Conservation (phyloP, 2,113 vertebrate genomes). For the Sinocyclocheilus grahami region DNA sequence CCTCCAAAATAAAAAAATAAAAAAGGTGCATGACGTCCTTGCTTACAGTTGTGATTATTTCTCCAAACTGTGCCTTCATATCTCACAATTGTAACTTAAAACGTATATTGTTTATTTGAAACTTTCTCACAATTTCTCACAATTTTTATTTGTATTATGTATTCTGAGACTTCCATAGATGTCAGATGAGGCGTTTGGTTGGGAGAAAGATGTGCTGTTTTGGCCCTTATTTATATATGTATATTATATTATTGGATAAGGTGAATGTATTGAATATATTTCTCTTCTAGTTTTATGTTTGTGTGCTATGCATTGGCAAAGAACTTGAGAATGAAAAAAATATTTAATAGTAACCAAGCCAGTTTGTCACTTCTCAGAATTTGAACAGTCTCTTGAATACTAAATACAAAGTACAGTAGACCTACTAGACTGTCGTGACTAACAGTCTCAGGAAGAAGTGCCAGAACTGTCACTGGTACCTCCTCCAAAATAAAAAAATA, state of each 20-base stretch:
- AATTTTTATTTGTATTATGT: neutral
- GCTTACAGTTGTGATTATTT: too few species aligned
- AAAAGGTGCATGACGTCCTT: too few species aligned
- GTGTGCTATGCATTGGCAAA: neutral
- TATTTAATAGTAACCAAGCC: neutral
- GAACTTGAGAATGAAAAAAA: neutral
- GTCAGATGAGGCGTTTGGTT: neutral
- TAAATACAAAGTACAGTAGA: neutral
- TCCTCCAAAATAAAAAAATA: too few species aligned
- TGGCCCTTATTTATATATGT: neutral
- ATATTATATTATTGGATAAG: neutral
- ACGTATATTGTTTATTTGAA: too few species aligned
- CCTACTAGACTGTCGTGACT: neutral
- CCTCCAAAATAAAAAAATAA: too few species aligned
- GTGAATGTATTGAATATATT: neutral
- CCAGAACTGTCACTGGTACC: neutral
- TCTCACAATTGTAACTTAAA: too few species aligned
- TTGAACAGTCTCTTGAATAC: neutral
- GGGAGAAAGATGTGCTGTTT: neutral
- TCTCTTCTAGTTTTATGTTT: neutral
- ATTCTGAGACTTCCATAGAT: neutral
- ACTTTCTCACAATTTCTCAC: too few species aligned
- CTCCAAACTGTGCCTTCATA: too few species aligned
- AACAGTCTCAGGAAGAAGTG: neutral
- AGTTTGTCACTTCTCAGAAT: conserved; percentile 7